phyloP scores from a whole-genome alignment of 1,140 invertebrate species.

The Zaprionus vittiger region DNA sequence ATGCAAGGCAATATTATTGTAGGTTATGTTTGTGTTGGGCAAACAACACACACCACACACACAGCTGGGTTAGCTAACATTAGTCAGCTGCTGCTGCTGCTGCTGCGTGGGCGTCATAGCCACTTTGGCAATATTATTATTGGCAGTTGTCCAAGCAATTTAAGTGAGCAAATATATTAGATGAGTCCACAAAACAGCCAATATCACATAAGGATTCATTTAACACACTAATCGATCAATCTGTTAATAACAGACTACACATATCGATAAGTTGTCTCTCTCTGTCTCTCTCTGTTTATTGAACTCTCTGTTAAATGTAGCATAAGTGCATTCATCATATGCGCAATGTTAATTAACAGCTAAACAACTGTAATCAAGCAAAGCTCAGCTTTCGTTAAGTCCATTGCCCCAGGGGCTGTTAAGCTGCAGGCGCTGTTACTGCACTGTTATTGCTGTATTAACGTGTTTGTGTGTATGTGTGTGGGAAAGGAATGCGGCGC shows the following conservation, averaged over 20 bases:
- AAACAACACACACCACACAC: not conserved
- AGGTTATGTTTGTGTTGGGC: not conserved
- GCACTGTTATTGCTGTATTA: not conserved
- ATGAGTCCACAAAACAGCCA: not conserved
- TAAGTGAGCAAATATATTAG: not conserved
- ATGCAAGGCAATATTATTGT: not conserved
- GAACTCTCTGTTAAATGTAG: constrained; percentile 1
- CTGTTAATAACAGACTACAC: not conserved
- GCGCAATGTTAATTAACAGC: constrained; percentile 5
- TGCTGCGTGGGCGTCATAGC: not conserved
- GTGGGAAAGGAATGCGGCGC: constrained; percentile 7
- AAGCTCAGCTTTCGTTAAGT: constrained; percentile 5
- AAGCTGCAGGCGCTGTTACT: constrained; percentile 4
- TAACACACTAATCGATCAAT: constrained; percentile 1
- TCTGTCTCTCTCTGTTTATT: not conserved
- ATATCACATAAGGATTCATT: constrained; percentile 1
- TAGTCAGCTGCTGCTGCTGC: not conserved
- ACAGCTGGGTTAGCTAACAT: not conserved
- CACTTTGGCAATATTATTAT: not conserved
- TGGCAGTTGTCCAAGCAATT: constrained; percentile 1
- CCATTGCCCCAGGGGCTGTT: not conserved
- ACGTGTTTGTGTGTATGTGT: not conserved
- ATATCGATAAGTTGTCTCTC: not conserved
- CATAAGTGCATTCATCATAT: not conserved
- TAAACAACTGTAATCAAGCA: constrained; percentile 3